phyloP scores from a whole-genome alignment of 2,888 invertebrate genomes.

The Acanthosepion lycidas region DNA sequence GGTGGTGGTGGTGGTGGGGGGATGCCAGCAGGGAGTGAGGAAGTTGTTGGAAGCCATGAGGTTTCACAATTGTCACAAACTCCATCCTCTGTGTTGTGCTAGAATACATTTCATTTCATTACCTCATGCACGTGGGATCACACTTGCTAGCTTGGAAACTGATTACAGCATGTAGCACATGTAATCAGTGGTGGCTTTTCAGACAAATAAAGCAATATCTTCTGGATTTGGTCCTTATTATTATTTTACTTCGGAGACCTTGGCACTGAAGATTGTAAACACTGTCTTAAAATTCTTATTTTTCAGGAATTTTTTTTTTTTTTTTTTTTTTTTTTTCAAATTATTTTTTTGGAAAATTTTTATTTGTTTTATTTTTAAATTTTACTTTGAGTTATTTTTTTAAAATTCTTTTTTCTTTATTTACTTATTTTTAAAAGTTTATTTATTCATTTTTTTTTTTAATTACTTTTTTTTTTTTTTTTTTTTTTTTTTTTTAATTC shows the following conservation, averaged over 20 bases:
- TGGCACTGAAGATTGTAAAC: too few species aligned
- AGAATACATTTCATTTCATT: background rate
- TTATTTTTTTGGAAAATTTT: too few species aligned
- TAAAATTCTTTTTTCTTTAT: too few species aligned
- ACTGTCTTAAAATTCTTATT: too few species aligned
- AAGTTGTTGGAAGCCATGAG: background rate
- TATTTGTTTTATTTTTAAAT: too few species aligned
- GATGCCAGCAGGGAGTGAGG: background rate
- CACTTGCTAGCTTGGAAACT: slow-evolving; percentile 33
- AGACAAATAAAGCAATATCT: slow-evolving; percentile 4
- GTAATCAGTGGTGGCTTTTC: slow-evolving; percentile 33
- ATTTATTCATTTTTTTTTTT: too few species aligned
- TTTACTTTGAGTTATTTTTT: too few species aligned
- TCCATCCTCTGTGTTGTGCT: slow-evolving; percentile 33
- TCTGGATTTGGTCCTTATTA: background rate
- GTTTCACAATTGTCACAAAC: slow-evolving; percentile 1
- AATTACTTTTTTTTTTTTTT: too few species aligned
- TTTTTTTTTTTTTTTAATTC: too few species aligned
- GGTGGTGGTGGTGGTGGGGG: too few species aligned
- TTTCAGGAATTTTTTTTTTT: background rate
- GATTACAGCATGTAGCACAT: background rate
- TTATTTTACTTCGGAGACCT: background rate
- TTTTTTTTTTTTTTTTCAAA: background rate
- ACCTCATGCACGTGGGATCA: slow-evolving; percentile 8
- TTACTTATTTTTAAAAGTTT: too few species aligned